phyloP scores from a whole-genome alignment of 2,888 invertebrate species.

The Dysmachus trigonus region DNA sequence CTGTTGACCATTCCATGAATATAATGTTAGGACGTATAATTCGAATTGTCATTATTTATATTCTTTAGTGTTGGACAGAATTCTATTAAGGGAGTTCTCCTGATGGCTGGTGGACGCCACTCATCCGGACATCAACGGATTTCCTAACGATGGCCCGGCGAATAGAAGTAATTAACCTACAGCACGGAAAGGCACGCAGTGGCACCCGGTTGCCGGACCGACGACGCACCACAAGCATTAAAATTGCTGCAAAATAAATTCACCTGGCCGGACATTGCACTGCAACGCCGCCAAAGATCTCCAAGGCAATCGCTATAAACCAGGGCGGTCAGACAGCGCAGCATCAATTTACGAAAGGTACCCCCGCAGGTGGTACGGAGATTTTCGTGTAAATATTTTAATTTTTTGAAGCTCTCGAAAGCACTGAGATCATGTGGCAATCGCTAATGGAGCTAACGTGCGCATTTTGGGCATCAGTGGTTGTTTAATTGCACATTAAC shows the following conservation, averaged over 20 bases:
- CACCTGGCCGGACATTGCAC: background rate
- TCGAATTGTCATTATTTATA: slow-evolving; percentile 44
- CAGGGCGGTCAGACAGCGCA: background rate
- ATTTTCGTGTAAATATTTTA: background rate
- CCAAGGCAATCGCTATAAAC: background rate
- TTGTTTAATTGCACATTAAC: background rate
- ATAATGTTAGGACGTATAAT: slow-evolving; percentile 43
- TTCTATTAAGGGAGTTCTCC: slow-evolving; percentile 41
- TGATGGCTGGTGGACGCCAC: slow-evolving; percentile 40
- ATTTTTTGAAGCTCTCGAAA: background rate
- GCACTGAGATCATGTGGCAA: background rate
- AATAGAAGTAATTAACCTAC: slow-evolving; percentile 38
- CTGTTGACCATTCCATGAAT: slow-evolving; percentile 42
- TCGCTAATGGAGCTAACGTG: background rate
- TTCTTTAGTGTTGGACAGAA: slow-evolving; percentile 39
- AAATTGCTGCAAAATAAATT: slow-evolving; percentile 22
- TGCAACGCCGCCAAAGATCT: background rate
- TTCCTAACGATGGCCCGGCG: slow-evolving; percentile 29
- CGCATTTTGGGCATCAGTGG: background rate
- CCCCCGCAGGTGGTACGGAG: background rate
- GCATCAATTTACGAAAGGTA: background rate
- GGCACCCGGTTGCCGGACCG: background rate
- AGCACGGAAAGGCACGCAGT: background rate
- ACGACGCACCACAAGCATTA: slow-evolving; percentile 6
- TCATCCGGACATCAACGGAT: slow-evolving; percentile 40